These are phyloP conservation scores for Morinoia aosen DNA, from an alignment of 2,888 invertebrate genomes.

Conservation along the genomic window DNA sequence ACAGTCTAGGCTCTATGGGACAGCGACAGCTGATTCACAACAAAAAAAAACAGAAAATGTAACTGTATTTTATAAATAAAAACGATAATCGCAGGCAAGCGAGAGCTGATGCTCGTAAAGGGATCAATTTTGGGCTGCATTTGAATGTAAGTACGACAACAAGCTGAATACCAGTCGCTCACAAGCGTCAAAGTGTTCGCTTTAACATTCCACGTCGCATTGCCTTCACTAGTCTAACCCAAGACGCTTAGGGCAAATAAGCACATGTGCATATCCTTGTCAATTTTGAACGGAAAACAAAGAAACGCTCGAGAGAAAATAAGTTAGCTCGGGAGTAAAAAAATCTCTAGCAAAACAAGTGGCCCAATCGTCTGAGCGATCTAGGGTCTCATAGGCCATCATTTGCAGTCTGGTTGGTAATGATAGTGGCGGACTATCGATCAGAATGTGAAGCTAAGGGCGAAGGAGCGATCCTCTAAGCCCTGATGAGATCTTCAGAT, in stretches of 20 bases:
- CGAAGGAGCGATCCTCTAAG: slow-evolving; percentile 12
- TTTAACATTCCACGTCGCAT: not conserved
- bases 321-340: not conserved
- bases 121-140: not conserved
- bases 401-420: slow-evolving; percentile 51
- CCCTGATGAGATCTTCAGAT: not conserved
- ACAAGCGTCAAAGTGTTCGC: not conserved
- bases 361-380: slow-evolving; percentile 49
- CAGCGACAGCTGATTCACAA: not conserved
- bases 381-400: slow-evolving; percentile 52
- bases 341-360: slow-evolving; percentile 37
- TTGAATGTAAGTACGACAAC: not conserved
- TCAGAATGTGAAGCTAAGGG: slow-evolving; percentile 25
- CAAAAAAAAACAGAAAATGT: not conserved
- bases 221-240: not conserved
- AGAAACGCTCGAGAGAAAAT: slow-evolving; percentile 16
- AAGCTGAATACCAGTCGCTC: not conserved
- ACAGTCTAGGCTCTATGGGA: not conserved
- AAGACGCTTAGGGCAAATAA: slow-evolving; percentile 1
- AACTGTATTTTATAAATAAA: not conserved
- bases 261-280: slow-evolving; percentile 19
- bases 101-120: not conserved
- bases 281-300: slow-evolving; percentile 30
- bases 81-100: not conserved
- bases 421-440: slow-evolving; percentile 45